These are phyloP conservation scores for Pleuronectes platessa DNA, from an alignment of 2,113 vertebrate species.

Conservation along the genomic window DNA sequence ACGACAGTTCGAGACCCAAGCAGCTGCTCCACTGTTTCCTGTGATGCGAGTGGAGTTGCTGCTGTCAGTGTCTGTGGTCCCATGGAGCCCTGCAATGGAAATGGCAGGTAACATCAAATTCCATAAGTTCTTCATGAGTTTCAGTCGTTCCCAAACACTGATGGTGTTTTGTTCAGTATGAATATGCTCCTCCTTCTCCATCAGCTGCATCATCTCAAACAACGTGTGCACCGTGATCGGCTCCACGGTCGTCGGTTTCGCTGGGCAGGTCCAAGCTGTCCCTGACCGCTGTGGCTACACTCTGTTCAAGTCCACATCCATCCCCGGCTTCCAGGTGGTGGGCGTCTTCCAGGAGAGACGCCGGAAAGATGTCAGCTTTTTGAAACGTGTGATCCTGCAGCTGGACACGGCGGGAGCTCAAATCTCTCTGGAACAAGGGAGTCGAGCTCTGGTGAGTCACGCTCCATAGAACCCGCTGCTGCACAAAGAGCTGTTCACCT, in stretches of 20 bases:
- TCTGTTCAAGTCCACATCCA: neutral
- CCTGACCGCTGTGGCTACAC: constrained; percentile 47
- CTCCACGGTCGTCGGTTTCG: constrained; percentile 22
- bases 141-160: neutral
- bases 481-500: too few species aligned
- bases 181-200: neutral
- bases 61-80: constrained; percentile 39
- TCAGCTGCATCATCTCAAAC: constrained; percentile 28
- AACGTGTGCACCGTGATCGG: constrained; percentile 36
- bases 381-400: constrained; percentile 40
- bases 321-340: constrained; percentile 29
- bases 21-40: constrained; percentile 48
- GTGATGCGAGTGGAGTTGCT: constrained; percentile 38
- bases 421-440: constrained; percentile 41
- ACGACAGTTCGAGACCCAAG: constrained; percentile 18
- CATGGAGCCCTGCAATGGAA: constrained; percentile 38
- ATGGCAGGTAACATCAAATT: constrained; percentile 29
- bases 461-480: too few species aligned
- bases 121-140: neutral
- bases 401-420: constrained; percentile 3
- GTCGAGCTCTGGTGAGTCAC: constrained; percentile 37
- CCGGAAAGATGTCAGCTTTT: constrained; percentile 46
- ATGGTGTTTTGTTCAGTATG: neutral
- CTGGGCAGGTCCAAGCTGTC: constrained; percentile 14
- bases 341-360: constrained; percentile 45